Conservation (phyloP, 2,797 vertebrate species). For the Chaunax sp. region DNA sequence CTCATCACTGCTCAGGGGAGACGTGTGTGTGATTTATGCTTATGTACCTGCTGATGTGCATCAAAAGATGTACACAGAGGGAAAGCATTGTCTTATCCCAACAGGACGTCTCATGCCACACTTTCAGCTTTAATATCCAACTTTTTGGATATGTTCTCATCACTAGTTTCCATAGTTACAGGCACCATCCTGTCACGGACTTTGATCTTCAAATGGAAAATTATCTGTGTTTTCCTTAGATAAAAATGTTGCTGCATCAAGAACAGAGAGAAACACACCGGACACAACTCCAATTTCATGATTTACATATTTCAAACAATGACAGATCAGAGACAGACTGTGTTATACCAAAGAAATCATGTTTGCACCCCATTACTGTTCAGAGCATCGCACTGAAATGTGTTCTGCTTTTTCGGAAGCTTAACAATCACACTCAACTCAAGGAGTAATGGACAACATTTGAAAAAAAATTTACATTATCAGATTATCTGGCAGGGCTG, state of each 20-base stretch:
- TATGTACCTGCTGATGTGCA: constrained; percentile 8
- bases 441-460: too few species aligned
- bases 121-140: neutral
- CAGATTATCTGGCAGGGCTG: too few species aligned
- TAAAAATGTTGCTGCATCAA: too few species aligned
- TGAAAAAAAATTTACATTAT: too few species aligned
- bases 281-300: neutral
- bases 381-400: too few species aligned
- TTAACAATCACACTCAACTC: too few species aligned
- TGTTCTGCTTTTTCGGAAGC: too few species aligned
- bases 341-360: too few species aligned
- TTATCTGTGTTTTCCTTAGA: neutral
- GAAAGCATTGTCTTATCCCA: neutral
- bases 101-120: neutral
- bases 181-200: neutral
- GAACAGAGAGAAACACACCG: neutral
- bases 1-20: constrained; percentile 3
- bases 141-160: neutral
- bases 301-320: neutral
- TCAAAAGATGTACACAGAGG: neutral
- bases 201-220: neutral
- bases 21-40: constrained; percentile 8
- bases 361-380: too few species aligned
- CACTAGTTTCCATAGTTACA: constrained; percentile 17
- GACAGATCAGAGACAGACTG: neutral